phyloP scores from a whole-genome alignment of 2,797 vertebrate genomes.

The Sternarchorhynchus goeldii region DNA sequence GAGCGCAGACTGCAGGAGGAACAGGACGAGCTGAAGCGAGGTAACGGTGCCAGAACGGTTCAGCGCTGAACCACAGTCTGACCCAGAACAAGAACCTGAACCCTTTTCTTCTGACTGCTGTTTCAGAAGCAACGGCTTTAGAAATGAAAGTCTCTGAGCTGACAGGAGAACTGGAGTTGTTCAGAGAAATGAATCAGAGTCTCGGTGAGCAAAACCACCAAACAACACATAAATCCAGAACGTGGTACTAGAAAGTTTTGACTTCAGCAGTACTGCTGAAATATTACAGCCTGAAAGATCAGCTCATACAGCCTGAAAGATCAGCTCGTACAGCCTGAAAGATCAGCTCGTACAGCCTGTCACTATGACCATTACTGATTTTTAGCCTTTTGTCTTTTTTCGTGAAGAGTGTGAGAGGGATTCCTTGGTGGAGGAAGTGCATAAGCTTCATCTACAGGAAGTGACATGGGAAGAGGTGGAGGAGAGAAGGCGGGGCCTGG shows the following conservation, averaged over 20 bases:
- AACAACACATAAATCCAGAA: background rate
- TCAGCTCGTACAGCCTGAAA: too few relatives aligned
- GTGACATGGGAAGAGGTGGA: conserved; percentile 27
- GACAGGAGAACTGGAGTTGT: conserved; percentile 70
- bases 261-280: background rate
- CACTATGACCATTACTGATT: too few relatives aligned
- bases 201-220: conserved; percentile 75
- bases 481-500: conserved; percentile 33
- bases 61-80: background rate
- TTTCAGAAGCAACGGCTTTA: conserved; percentile 62
- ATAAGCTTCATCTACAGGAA: conserved; percentile 30
- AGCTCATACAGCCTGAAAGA: too few relatives aligned
- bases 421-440: conserved; percentile 40
- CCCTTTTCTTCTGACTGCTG: background rate
- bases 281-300: background rate
- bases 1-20: conserved; percentile 72
- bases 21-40: conserved; percentile 73
- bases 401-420: conserved; percentile 45
- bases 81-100: background rate
- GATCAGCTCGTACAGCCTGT: too few relatives aligned
- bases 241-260: background rate
- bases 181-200: conserved; percentile 69
- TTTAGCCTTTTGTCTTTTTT: conserved; percentile 12
- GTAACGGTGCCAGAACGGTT: conserved; percentile 61
- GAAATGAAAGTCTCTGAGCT: conserved; percentile 67